Base-by-base conservation (phyloP, 1,140 invertebrate genomes). In the Hylaeus volcanicus region DNA sequence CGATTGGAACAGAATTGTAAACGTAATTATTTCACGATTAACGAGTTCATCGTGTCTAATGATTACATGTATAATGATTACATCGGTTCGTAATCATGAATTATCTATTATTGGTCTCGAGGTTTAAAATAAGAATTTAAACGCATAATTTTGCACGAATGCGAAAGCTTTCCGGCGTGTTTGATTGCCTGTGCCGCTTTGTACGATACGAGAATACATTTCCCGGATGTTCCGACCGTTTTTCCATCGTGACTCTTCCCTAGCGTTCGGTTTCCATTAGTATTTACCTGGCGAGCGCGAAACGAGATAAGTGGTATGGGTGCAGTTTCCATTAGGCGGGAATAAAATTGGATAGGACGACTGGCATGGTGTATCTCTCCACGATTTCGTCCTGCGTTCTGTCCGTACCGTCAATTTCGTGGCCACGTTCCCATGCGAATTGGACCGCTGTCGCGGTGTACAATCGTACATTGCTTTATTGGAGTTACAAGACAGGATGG, bases 301-400 rank as follows among this genome's bases (percentile, higher is more conserved):
- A 56, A 66, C 65, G 63, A 43, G 58, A 72, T 81, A 84, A 85
- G 61, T 11, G 69, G 43, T 56, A 70, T 39, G 78, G 65, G 75
- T 66, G 61, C 55, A 41, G 58, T 74, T 86, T 86, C 69, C 76
- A 69, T 74, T 86, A 73, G 41, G 51, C 61, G 55, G 63, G 45
- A 76, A 86, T 86, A 86, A 86, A 86, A 86, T 86, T 86, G 75
- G 73, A 84, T 81, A 60, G 74, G 39, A 76, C 39, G 53, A 56
- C 56, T 61, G 41, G 15, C 14, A 43, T 48, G 39, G n/a, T n/a
- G 64, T 68, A 51, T 48, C 0, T 70, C 58, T 9, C 55, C 9
- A 41, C 58, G 85, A 86, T 87, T 86, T 84, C 74, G 63, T 79
- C 60, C 48, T 15, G 51, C 69, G 26, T 75, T 81, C 71, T n/a